These are phyloP conservation scores for Dicycla oo DNA, from an alignment of 2,888 invertebrate species.

Conservation along the genomic window DNA sequence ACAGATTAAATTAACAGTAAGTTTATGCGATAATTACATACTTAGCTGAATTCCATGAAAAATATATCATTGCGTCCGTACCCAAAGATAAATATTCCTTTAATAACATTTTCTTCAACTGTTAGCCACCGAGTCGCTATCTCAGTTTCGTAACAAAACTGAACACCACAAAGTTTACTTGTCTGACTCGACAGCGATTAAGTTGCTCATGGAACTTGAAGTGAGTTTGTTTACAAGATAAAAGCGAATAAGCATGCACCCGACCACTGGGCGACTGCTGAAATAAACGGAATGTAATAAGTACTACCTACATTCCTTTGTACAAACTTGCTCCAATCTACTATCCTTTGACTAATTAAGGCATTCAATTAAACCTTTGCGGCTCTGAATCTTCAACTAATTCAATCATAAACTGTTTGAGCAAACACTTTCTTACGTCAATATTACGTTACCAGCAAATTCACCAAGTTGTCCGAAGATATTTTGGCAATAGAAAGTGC, in stretches of 20 bases:
- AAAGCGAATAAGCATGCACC: conserved; percentile 36
- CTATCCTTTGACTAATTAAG: conserved; percentile 77
- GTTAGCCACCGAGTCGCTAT: conserved; percentile 2
- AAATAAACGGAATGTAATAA: conserved; percentile 49
- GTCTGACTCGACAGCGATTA: conserved; percentile 49
- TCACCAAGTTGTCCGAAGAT: conserved; percentile 47
- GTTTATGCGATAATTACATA: background rate
- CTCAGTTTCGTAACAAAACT: conserved; percentile 20
- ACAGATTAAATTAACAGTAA: no score
- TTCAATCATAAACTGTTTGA: conserved; percentile 66
- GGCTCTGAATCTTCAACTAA: conserved; percentile 65
- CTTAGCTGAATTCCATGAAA: background rate
- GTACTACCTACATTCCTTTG: conserved; percentile 44
- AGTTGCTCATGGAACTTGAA: conserved; percentile 36
- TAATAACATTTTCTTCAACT: background rate
- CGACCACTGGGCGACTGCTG: conserved; percentile 8
- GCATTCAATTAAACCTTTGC: conserved; percentile 60
- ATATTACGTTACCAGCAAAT: conserved; percentile 47
- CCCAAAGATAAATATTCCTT: conserved; percentile 16
- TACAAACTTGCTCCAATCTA: conserved; percentile 61
- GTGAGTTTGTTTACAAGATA: conserved; percentile 44
- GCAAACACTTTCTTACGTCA: conserved; percentile 49
- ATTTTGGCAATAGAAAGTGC: conserved; percentile 39
- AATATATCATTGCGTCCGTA: background rate
- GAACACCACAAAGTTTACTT: conserved; percentile 40